Evolutionary conservation across 2,888 invertebrate genomes (phyloP), one percentile per base, ranked within the genome.

Genomic region (Eilema griseolum): DNA sequence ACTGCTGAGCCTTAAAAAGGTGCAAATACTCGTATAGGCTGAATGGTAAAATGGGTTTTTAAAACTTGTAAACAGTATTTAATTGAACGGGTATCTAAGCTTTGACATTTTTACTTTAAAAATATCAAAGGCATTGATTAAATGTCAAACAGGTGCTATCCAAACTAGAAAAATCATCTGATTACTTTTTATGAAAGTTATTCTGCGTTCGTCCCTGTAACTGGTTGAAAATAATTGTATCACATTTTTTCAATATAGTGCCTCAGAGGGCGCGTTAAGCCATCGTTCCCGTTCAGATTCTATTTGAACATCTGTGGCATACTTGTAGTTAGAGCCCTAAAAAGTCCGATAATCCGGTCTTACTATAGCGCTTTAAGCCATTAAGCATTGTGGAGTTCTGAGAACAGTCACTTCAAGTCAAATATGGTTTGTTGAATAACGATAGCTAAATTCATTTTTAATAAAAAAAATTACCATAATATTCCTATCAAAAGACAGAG

Each of bases 181-280:
- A 66, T 60, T 66, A 59, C 37, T n/a, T 66, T 60, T 66, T 71
- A 75, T 63, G 71, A 72, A 76, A 74, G 57, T 77, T 77, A 74
- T 20, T 52, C n/a, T 52, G 52, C 52, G n/a, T 52, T n/a, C n/a
- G 5, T n/a, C n/a, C 7, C n/a, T n/a, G 10, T 52, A 52, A 52
- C n/a, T 52, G n/a, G 10, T 20, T 52, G 20, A 2, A 52, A 52
- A 52, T 52, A n/a, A 52, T 11, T 41, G 16, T 14, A 46, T 8
- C 46, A 20, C 20, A 41, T 52, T 61, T 57, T 57, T 11, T 61
- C 52, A 61, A 61, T 10, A 61, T 7, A 2, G 5, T 37, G 33
- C 11, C 12, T 10, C 37, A 33, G 14, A 62, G 24, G 26, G 57
- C 56, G 23, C 23, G 23, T 56, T 56, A 23, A 10, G 10, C 1